Base-by-base conservation (phyloP, 2,888 invertebrate genomes). In the Suillia variegata region DNA sequence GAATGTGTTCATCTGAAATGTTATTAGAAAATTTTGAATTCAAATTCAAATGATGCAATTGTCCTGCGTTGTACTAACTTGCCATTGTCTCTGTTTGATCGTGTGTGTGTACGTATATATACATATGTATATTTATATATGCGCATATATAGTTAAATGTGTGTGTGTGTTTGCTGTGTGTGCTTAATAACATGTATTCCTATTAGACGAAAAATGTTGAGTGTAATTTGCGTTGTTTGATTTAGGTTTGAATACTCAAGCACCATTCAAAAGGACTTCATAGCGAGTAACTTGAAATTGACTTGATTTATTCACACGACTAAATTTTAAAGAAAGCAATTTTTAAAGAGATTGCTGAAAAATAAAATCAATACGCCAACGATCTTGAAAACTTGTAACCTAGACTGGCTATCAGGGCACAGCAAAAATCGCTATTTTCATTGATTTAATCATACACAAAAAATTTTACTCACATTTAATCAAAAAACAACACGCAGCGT, bases 1-100 rank as follows among this genome's bases (percentile, higher is more conserved):
- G 73, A 75, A 74, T 74, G 73, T 74, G 24, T 74, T 70, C 74
- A 66, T 61, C 70, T 71, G 65, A 70, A 74, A 75, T 71, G 74
- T 72, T 74, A 74, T 75, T 75, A 71, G 73, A 74, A 70, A 68
- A 70, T 73, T 71, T 65, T 70, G 73, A 70, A 71, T 73, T 70
- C 71, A 73, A 73, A 73, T 73, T 71, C 69, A 74, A 75, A 75
- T 75, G 72, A 74, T 55, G 62, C 56, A 58, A 48, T 61, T 61
- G 54, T 60, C 15, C 12, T 58, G 54, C 45, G 48, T 12, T 20
- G 20, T 22, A 15, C n/a, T n/a, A n/a, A n/a, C n/a, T n/a, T 20
- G 12, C 12, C 10, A n/a, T 26, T 45, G 42, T 47, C 53, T 60
- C 31, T 34, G 12, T 56, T 50, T 51, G 24, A 17, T 8, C 49